Evolutionary conservation across 2,113 vertebrate genomes (phyloP).

Genomic region (Catharus bicknelli): DNA sequence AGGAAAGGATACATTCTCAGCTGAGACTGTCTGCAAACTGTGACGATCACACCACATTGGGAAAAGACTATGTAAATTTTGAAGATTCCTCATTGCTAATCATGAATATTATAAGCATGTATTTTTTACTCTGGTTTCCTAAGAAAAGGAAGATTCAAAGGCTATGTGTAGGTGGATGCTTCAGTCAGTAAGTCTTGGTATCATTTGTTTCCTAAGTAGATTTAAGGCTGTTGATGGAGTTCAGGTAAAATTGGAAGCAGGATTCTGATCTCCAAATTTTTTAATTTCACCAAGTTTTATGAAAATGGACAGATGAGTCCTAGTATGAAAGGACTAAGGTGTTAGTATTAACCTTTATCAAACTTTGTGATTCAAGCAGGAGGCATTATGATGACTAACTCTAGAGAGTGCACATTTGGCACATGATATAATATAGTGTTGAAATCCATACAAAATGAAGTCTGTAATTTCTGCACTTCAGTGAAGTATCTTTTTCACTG

Average conservation of each 20-base stretch:
- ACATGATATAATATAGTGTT: not conserved
- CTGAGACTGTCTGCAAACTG: not conserved
- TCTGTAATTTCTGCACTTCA: not conserved
- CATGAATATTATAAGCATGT: not conserved
- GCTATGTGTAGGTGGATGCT: fast-evolving
- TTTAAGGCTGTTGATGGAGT: not conserved
- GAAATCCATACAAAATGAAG: not conserved
- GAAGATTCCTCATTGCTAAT: not conserved
- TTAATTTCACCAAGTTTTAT: not conserved
- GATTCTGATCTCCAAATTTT: not conserved
- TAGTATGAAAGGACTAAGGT: not conserved
- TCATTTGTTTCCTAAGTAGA: not conserved
- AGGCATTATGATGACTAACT: not conserved
- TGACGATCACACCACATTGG: not conserved
- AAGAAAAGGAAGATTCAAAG: not conserved
- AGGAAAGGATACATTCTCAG: not conserved
- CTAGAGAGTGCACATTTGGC: not conserved
- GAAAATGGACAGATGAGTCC: not conserved
- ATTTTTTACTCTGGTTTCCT: not conserved
- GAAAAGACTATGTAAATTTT: not conserved
- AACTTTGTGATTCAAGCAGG: not conserved
- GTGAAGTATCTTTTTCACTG: not conserved
- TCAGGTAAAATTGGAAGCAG: not conserved
- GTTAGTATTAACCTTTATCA: not conserved
- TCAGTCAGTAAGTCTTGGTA: not conserved